phyloP scores from a whole-genome alignment of 2,888 invertebrate genomes.

The Meteorus cinctellus region DNA sequence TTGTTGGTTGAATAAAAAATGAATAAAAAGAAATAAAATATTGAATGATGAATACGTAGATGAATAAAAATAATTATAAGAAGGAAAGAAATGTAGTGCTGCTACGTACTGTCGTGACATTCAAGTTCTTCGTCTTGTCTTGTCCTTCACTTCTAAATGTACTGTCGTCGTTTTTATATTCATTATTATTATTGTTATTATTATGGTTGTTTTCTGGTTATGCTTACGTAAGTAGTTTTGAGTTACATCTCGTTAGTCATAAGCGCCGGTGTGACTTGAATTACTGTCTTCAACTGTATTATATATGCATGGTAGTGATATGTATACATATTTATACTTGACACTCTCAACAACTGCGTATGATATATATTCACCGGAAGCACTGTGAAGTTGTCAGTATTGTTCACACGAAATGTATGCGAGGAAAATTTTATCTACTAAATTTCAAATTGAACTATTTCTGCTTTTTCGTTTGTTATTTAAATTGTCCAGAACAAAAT shows the following conservation, averaged over 20 bases:
- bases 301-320: not conserved
- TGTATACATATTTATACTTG: not conserved
- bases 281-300: slow-evolving; percentile 48
- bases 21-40: not conserved
- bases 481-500: too few relatives aligned
- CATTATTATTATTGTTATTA: slow-evolving; percentile 39
- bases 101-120: slow-evolving; percentile 33
- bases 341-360: not conserved
- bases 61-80: not conserved
- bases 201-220: slow-evolving; percentile 48
- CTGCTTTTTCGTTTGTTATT: not conserved
- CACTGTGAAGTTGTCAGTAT: not conserved
- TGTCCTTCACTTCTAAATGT: slow-evolving; percentile 26
- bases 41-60: not conserved
- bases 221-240: slow-evolving; percentile 54
- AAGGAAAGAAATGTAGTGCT: not conserved
- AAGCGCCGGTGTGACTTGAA: slow-evolving; percentile 49
- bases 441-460: not conserved
- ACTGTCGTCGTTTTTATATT: slow-evolving; percentile 31
- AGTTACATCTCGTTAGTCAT: slow-evolving; percentile 55
- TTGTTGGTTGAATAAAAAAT: too few relatives aligned
- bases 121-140: slow-evolving; percentile 42
- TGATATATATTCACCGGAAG: slow-evolving; percentile 3
- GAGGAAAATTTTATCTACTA: not conserved
- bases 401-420: not conserved